These are phyloP conservation scores for Emys orbicularis DNA, from an alignment of 2,797 vertebrate genomes.

Conservation along the genomic window DNA sequence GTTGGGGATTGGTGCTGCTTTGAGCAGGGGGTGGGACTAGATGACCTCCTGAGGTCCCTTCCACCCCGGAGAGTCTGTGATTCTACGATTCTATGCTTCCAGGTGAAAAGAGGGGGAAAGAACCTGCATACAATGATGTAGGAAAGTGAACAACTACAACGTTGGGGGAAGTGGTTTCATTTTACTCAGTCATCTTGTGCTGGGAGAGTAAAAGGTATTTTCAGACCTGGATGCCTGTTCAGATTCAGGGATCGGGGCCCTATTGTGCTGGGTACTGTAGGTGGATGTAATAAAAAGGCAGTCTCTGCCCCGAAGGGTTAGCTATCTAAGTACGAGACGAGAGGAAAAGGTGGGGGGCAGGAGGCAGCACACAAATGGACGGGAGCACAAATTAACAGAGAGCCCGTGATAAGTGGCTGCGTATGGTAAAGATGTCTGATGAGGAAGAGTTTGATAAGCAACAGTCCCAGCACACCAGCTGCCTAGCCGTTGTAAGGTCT, in stretches of 20 bases:
- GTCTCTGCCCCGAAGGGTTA: not conserved
- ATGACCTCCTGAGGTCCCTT: too few species aligned
- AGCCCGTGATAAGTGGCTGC: not conserved
- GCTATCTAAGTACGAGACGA: not conserved
- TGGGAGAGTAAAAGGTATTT: not conserved
- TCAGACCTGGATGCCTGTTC: not conserved
- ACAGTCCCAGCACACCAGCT: not conserved
- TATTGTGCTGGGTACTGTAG: not conserved
- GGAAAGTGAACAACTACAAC: slow-evolving; percentile 25
- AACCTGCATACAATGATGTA: slow-evolving; percentile 51
- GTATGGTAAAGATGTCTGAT: not conserved
- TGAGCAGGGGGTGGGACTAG: too few species aligned
- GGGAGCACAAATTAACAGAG: not conserved
- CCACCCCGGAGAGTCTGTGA: too few species aligned
- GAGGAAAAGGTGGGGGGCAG: not conserved
- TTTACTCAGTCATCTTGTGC: not conserved
- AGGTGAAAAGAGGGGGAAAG: slow-evolving; percentile 27
- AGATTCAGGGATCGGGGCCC: not conserved
- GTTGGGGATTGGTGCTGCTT: too few species aligned
- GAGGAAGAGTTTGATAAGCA: not conserved
- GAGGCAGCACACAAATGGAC: not conserved
- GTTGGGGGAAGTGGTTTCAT: slow-evolving; percentile 23
- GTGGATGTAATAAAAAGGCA: not conserved
- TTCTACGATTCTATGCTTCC: not conserved
- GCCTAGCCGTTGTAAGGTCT: not conserved